Conservation (phyloP, 2,797 vertebrate species). For the Corythornis leucogaster region DNA sequence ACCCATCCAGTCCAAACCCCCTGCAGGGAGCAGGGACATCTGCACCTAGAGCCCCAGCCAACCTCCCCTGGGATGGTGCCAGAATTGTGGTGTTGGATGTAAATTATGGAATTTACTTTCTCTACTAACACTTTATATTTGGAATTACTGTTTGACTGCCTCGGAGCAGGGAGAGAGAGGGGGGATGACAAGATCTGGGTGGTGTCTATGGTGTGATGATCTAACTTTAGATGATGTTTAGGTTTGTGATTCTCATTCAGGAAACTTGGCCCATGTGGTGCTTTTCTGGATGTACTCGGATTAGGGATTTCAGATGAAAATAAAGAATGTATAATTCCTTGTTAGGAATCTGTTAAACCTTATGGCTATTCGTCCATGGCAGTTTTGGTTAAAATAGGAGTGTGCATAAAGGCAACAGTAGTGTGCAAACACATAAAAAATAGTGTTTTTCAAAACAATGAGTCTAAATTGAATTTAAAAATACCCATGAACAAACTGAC, state of each 20-base stretch:
- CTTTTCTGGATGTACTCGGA: not conserved
- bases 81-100: not conserved
- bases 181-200: not conserved
- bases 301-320: slow-evolving; percentile 2
- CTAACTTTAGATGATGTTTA: not conserved
- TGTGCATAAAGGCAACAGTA: not conserved
- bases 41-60: not conserved
- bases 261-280: not conserved
- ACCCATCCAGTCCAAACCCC: not conserved
- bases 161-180: not conserved
- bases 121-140: not conserved
- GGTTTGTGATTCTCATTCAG: not conserved
- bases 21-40: not conserved
- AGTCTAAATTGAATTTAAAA: slow-evolving; percentile 24
- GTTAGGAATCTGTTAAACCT: slow-evolving; percentile 28
- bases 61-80: not conserved
- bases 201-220: not conserved
- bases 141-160: not conserved
- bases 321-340: not conserved
- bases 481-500: not conserved
- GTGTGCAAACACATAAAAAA: not conserved
- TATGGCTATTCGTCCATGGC: slow-evolving; percentile 7
- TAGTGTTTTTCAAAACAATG: not conserved
- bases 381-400: slow-evolving; percentile 28
- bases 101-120: not conserved